Evolutionary conservation across 2,888 invertebrate species (phyloP), one percentile per base, ranked within the genome.

Genomic region (Agrotis puta): DNA sequence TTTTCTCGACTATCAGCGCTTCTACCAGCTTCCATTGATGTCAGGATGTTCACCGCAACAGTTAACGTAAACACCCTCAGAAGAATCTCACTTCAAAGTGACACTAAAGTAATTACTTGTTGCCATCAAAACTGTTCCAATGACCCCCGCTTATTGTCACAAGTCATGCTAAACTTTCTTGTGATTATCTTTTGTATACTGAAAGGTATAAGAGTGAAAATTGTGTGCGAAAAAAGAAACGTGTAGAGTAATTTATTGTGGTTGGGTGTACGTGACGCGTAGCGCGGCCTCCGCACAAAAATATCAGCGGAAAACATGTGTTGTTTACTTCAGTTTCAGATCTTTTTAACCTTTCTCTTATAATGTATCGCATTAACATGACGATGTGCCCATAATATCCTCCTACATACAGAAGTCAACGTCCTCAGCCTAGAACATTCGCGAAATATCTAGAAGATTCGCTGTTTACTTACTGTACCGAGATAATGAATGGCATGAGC

Each of bases 281-380:
- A 33, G 69, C 54, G 62, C 70, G 85, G 54, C 74, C 84, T 76
- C 78, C 65, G 56, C 50, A 74, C 77, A 65, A 63, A 83, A 83
- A 83, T 83, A 85, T 74, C 74, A 66, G 50, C 62, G 57, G 64
- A 78, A 72, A 81, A 83, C 81, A 81, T 69, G 67, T 85, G 85
- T 81, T 84, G 84, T 84, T 84, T 81, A 78, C 73, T 84, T 75
- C 66, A 62, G 61, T 51, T 72, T 75, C 50, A 78, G 67, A 81
- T 83, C 67, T 78, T 66, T 79, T 68, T 71, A 81, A 72, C 76
- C 79, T 81, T 71, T 81, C 72, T 71, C 62, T 64, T 48, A 61
- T 67, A 43, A 76, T 63, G 43, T 64, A 45, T 59, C 64, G 59
- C 54, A 59, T 47, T 33, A 43, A 24, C 18, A 50, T 56, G 57